phyloP scores from a whole-genome alignment of 2,888 invertebrate genomes.

The Oegoconia quadripuncta region DNA sequence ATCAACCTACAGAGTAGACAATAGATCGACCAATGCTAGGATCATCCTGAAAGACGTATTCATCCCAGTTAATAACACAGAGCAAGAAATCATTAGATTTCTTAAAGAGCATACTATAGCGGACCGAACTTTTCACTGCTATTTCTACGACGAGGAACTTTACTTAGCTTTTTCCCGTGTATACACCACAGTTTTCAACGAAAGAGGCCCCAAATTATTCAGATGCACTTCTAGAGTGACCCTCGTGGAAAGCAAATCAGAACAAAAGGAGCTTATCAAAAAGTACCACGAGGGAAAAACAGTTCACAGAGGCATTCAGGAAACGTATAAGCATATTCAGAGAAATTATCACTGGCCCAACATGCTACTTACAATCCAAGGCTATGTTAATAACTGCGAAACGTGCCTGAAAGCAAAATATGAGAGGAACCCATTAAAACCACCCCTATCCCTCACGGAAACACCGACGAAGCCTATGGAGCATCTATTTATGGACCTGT shows the following conservation, averaged over 20 bases:
- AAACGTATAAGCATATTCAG: slow-evolving; percentile 20
- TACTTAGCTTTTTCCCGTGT: too few relatives aligned
- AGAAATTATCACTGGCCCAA: slow-evolving; percentile 23
- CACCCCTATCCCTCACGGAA: slow-evolving; percentile 7
- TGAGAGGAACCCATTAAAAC: slow-evolving; percentile 18
- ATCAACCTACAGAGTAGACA: too few relatives aligned
- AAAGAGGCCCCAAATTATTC: slow-evolving; percentile 16
- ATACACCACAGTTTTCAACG: slow-evolving; percentile 25
- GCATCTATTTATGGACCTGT: slow-evolving; percentile 16
- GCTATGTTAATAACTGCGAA: slow-evolving; percentile 15
- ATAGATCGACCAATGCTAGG: too few relatives aligned
- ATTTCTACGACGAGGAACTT: too few relatives aligned
- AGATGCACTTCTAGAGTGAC: slow-evolving; percentile 26
- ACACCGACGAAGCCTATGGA: slow-evolving; percentile 10
- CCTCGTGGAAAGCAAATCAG: slow-evolving; percentile 16
- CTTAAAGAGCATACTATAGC: too few relatives aligned
- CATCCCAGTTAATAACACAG: too few relatives aligned
- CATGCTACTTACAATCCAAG: slow-evolving; percentile 19
- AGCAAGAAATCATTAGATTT: too few relatives aligned
- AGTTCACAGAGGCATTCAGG: slow-evolving; percentile 24
- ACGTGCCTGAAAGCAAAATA: slow-evolving; percentile 15
- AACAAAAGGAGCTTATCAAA: slow-evolving; percentile 16
- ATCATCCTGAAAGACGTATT: too few relatives aligned
- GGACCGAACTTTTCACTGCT: too few relatives aligned
- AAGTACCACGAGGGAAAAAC: slow-evolving; percentile 25